A percentile compares a stretch with the other conserved stretches of the same genome.
These are phyloP conservation scores for Cacatua alba DNA, from an alignment of 2,113 vertebrate genomes.

Conservation along the genomic window DNA sequence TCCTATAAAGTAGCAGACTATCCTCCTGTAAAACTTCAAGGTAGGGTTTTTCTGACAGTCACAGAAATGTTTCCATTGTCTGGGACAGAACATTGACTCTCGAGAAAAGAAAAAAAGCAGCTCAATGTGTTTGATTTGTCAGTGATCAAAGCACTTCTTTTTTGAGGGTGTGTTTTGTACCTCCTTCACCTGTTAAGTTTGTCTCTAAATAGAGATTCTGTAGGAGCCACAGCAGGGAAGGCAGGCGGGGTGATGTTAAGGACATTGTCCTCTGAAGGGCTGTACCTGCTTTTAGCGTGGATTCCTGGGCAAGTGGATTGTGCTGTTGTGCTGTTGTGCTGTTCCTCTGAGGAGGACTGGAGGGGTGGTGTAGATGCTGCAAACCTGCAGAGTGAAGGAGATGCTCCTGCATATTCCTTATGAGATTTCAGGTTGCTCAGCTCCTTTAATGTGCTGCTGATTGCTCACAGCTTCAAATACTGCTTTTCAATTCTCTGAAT, in stretches of 20 bases:
- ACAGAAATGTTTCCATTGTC: not conserved
- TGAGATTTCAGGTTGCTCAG: not conserved
- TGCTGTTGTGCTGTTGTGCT: not conserved
- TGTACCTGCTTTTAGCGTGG: not conserved
- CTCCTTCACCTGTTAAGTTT: not conserved
- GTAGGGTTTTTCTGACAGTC: not conserved
- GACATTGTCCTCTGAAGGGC: not conserved
- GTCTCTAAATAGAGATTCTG: not conserved
- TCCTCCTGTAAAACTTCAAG: not conserved
- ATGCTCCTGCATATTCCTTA: not conserved
- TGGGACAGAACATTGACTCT: not conserved
- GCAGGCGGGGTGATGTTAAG: not conserved
- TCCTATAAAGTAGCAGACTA: not conserved
- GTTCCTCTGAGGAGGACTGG: not conserved
- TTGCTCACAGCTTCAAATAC: not conserved
- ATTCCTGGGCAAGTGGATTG: not conserved
- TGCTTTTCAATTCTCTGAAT: not conserved
- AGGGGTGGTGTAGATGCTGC: not conserved
- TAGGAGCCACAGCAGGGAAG: not conserved
- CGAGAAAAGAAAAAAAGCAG: not conserved
- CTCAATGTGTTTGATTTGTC: not conserved
- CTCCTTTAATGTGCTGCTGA: not conserved
- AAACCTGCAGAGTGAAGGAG: not conserved
- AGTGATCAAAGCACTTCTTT: not conserved
- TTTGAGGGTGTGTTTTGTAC: not conserved